Percentiles rank a stretch among this genome's conserved stretches.
phyloP scores from a whole-genome alignment of 2,888 invertebrate genomes.

The Drosophila peninsularis region DNA sequence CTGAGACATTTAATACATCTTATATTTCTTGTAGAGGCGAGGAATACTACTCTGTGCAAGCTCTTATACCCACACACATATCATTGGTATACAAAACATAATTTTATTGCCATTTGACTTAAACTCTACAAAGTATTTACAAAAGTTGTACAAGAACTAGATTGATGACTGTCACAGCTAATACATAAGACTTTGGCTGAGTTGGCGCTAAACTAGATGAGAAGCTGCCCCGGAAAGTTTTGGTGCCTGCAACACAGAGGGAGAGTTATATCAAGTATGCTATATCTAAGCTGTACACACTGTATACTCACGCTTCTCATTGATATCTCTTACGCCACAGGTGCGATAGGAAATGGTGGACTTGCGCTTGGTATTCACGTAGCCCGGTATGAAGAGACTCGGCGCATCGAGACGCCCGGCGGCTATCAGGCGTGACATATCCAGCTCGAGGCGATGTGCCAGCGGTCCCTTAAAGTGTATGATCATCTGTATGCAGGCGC shows the following conservation, averaged over 20 bases:
- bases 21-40: no score
- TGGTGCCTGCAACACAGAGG: constrained; percentile 57
- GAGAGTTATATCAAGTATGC: background rate
- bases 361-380: constrained; percentile 89
- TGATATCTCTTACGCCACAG: constrained; percentile 91
- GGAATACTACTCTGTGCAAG: no score
- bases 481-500: constrained; percentile 93
- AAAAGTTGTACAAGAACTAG: constrained; percentile 37
- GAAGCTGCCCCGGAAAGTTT: constrained; percentile 60
- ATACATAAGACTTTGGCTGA: constrained; percentile 58
- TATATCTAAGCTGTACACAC: background rate
- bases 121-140: constrained; percentile 18
- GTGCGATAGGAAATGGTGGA: constrained; percentile 89
- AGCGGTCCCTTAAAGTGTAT: constrained; percentile 94
- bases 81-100: background rate
- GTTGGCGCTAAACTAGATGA: constrained; percentile 49
- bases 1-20: background rate
- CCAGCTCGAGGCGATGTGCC: constrained; percentile 91
- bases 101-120: background rate
- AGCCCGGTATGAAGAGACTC: constrained; percentile 92
- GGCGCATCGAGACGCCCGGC: constrained; percentile 91
- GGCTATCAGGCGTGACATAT: constrained; percentile 90
- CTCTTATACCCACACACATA: no score
- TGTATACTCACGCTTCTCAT: constrained; percentile 87
- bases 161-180: constrained; percentile 59